Conservation (phyloP, 2,888 invertebrate species). For the Andrena camellia region DNA sequence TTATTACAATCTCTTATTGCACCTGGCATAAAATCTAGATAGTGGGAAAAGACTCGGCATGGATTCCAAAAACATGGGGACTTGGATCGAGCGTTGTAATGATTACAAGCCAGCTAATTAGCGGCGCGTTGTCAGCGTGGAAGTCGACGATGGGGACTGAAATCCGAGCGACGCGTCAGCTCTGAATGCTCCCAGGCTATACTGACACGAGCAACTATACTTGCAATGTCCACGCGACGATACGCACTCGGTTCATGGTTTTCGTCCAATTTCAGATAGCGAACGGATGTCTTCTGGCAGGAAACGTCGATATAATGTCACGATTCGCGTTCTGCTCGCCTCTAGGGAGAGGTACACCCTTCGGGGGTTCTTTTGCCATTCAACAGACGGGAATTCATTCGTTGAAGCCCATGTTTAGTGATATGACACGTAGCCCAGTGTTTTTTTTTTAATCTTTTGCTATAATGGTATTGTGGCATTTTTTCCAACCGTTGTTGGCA, state of each 20-base stretch:
- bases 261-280: conserved; percentile 26
- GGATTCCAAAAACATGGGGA: conserved; percentile 4
- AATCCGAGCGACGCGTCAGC: conserved; percentile 38
- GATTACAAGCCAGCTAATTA: conserved; percentile 59
- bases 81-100: conserved; percentile 47
- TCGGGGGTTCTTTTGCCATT: background rate
- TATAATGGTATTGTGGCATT: background rate
- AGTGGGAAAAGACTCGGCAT: too few relatives aligned
- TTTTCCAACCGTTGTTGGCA: background rate
- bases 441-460: background rate
- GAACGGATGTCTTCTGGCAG: conserved; percentile 16
- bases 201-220: conserved; percentile 43
- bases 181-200: conserved; percentile 42
- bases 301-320: conserved; percentile 38
- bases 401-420: background rate
- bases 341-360: background rate
- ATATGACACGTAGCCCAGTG: background rate
- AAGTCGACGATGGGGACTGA: conserved; percentile 41
- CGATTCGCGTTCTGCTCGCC: background rate
- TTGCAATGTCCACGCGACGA: conserved; percentile 34
- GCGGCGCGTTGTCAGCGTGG: conserved; percentile 48
- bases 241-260: conserved; percentile 28
- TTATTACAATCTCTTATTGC: too few relatives aligned
- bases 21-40: background rate
- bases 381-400: conserved; percentile 3